phyloP scores from a whole-genome alignment of 92 coral and sea anemone genomes.

The Desmophyllum pertusum region DNA sequence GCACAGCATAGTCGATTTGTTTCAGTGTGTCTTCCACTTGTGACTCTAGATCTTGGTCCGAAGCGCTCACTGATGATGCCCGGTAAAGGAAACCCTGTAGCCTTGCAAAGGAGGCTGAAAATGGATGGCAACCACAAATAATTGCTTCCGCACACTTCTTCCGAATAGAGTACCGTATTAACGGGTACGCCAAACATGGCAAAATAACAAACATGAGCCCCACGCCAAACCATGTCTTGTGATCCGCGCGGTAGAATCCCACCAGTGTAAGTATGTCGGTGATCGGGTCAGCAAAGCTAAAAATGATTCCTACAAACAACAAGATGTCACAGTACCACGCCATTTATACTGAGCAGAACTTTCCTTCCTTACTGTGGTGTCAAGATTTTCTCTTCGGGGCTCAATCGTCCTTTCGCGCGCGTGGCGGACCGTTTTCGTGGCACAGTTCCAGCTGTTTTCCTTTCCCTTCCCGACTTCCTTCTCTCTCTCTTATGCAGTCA shows the following conservation, averaged over 20 bases:
- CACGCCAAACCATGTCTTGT: conserved; percentile 41
- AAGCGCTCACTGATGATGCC: background rate
- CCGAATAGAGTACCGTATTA: background rate
- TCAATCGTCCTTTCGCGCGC: no score
- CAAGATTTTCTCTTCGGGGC: no score
- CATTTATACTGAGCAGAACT: background rate
- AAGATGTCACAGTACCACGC: conserved; percentile 23
- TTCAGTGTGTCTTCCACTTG: background rate
- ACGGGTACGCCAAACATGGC: conserved; percentile 23
- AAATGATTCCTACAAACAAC: conserved; percentile 26
- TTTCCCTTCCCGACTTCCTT: no score
- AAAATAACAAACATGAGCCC: conserved; percentile 31
- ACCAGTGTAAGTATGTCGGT: conserved; percentile 43
- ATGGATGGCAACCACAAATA: conserved; percentile 27
- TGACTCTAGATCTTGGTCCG: no score
- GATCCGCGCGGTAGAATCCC: conserved; percentile 33
- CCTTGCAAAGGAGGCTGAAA: conserved; percentile 24
- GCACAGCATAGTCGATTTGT: background rate
- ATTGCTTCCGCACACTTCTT: background rate
- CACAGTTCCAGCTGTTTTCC: no score
- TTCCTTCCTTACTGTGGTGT: no score
- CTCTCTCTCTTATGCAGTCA: no score
- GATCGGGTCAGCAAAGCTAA: conserved; percentile 42
- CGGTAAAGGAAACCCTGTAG: conserved; percentile 11
- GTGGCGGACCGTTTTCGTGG: no score